Conservation (phyloP, 2,113 vertebrate species). For the Dromaius novaehollandiae region DNA sequence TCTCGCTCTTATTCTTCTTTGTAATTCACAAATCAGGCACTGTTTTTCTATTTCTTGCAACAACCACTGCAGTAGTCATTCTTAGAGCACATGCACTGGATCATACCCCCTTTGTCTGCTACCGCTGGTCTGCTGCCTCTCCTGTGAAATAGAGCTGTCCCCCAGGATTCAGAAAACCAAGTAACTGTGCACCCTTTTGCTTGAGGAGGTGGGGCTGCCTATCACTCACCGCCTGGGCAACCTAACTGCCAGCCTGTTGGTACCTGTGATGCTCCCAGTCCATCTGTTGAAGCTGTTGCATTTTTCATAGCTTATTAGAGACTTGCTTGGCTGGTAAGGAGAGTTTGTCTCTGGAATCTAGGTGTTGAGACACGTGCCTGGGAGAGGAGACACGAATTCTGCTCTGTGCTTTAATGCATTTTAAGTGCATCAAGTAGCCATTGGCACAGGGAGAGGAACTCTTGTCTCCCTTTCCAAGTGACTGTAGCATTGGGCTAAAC, state of each 20-base stretch:
- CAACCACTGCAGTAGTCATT: background rate
- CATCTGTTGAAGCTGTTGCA: background rate
- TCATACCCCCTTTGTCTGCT: background rate
- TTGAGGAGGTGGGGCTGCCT: background rate
- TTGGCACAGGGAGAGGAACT: background rate
- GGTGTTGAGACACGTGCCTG: background rate
- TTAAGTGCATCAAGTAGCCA: background rate
- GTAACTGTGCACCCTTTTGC: background rate
- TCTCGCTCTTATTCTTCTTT: background rate
- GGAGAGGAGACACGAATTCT: background rate
- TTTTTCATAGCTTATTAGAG: background rate
- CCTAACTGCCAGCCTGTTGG: rapidly evolving
- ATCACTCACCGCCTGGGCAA: background rate
- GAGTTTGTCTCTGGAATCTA: background rate
- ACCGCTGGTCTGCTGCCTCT: background rate
- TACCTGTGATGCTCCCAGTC: background rate
- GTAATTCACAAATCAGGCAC: rapidly evolving
- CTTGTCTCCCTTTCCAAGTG: background rate
- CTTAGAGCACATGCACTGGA: background rate
- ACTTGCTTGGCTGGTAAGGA: background rate
- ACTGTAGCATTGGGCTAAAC: background rate
- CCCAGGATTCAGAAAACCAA: background rate
- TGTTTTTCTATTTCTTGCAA: background rate
- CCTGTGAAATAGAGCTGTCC: background rate
- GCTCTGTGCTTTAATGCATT: background rate